phyloP scores from a whole-genome alignment of 2,113 vertebrate genomes.

The Etheostoma spectabile region DNA sequence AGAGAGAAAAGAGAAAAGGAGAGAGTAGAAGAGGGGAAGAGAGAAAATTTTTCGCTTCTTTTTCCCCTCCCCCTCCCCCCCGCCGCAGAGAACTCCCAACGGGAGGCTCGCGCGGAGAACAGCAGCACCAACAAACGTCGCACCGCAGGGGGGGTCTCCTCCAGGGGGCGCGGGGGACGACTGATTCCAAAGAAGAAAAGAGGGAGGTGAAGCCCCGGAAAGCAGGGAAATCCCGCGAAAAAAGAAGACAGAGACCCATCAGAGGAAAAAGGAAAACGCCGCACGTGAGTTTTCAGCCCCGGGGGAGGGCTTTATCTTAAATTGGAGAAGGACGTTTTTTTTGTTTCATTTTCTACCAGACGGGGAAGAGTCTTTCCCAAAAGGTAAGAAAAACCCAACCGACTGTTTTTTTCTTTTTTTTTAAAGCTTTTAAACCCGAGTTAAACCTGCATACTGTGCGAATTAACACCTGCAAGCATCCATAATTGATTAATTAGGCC shows the following conservation, averaged over 20 bases:
- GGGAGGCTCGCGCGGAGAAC: too few species aligned
- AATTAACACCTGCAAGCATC: constrained; percentile 62
- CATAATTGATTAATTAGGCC: constrained; percentile 54
- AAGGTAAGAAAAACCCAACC: constrained; percentile 53
- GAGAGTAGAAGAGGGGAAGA: too few species aligned
- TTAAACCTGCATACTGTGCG: neutral
- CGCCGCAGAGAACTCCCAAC: too few species aligned
- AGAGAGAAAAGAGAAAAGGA: too few species aligned
- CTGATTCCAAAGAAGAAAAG: too few species aligned
- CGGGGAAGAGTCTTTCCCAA: constrained; percentile 47
- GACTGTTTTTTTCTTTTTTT: neutral
- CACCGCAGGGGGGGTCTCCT: too few species aligned
- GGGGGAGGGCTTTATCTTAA: constrained; percentile 39
- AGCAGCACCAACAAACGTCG: too few species aligned
- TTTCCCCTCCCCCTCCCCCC: too few species aligned
- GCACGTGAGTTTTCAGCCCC: constrained; percentile 63
- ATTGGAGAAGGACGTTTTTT: constrained; percentile 14
- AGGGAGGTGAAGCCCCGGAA: neutral
- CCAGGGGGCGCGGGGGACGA: too few species aligned
- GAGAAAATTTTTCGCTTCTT: too few species aligned
- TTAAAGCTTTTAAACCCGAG: neutral
- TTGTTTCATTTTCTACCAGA: neutral
- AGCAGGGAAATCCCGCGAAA: constrained; percentile 67
- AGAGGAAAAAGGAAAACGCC: constrained; percentile 11
- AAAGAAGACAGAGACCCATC: constrained; percentile 31